Conservation (phyloP, 2,797 vertebrate species). For the Strix occidentalis region DNA sequence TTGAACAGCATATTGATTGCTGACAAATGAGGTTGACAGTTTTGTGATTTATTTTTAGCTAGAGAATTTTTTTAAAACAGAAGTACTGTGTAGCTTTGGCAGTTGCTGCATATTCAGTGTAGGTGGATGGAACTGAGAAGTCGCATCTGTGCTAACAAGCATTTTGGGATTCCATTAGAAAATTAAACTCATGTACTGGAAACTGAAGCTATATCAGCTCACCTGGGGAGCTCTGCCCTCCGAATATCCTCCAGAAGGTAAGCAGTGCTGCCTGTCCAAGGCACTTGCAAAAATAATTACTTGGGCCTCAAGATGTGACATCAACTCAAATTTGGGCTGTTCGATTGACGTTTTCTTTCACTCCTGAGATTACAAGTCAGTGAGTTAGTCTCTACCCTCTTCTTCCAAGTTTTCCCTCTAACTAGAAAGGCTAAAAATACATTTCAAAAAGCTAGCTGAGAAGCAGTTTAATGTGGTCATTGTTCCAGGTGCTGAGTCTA, state of each 20-base stretch:
- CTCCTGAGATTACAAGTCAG: background rate
- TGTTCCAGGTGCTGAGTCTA: background rate
- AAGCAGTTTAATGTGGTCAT: background rate
- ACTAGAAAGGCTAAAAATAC: background rate
- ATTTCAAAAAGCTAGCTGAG: background rate
- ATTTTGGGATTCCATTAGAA: conserved; percentile 44
- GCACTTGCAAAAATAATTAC: background rate
- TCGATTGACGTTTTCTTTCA: background rate
- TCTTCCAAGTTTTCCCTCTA: background rate
- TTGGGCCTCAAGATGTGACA: background rate
- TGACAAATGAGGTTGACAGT: conserved; percentile 8
- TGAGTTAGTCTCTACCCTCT: background rate
- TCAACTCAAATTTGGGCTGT: background rate
- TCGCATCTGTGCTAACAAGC: background rate
- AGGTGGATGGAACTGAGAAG: conserved; percentile 47
- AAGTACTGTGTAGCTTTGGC: conserved; percentile 42
- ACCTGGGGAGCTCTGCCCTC: conserved; percentile 76
- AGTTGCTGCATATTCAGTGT: conserved; percentile 36
- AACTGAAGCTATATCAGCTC: conserved; percentile 82
- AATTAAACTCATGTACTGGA: conserved; percentile 81
- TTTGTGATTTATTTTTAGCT: conserved; percentile 55
- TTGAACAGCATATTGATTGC: background rate
- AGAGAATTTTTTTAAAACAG: background rate
- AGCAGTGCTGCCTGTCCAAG: conserved; percentile 27
- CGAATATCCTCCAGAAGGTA: conserved; percentile 81